phyloP scores from a whole-genome alignment of 2,113 vertebrate species.

The Procapra przewalskii region DNA sequence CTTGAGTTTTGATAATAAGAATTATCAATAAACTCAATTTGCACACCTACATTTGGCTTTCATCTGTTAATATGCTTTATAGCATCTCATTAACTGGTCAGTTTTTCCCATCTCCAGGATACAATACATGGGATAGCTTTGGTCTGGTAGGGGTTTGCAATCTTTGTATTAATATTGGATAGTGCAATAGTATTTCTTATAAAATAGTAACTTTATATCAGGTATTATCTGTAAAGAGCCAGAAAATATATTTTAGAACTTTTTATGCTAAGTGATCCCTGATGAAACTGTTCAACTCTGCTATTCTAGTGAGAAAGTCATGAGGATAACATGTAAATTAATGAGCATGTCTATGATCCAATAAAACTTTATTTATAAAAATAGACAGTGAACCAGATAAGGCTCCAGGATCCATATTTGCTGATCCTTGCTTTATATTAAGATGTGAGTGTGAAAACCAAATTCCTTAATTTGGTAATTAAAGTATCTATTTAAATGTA shows the following conservation, averaged over 20 bases:
- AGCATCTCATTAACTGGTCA: neutral
- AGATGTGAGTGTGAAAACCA: neutral
- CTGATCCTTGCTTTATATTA: neutral
- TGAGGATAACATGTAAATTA: neutral
- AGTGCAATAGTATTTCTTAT: neutral
- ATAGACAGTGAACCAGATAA: neutral
- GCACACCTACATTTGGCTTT: neutral
- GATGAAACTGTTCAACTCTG: neutral
- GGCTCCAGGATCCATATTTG: neutral
- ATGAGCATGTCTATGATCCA: neutral
- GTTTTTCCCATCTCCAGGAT: neutral
- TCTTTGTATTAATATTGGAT: neutral
- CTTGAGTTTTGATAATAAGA: neutral
- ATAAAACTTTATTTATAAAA: slow-evolving; percentile 19
- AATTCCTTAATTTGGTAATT: neutral
- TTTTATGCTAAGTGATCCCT: neutral
- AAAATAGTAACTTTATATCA: neutral
- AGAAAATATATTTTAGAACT: neutral
- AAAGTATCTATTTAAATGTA: neutral
- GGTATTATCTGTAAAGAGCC: neutral
- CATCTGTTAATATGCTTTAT: neutral
- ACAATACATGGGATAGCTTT: neutral
- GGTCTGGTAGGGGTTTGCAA: neutral
- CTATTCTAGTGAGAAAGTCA: neutral
- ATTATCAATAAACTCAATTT: neutral